Evolutionary conservation across 2,888 invertebrate species (phyloP), one percentile per base, ranked within the genome.

Genomic region (Diploptera punctata): DNA sequence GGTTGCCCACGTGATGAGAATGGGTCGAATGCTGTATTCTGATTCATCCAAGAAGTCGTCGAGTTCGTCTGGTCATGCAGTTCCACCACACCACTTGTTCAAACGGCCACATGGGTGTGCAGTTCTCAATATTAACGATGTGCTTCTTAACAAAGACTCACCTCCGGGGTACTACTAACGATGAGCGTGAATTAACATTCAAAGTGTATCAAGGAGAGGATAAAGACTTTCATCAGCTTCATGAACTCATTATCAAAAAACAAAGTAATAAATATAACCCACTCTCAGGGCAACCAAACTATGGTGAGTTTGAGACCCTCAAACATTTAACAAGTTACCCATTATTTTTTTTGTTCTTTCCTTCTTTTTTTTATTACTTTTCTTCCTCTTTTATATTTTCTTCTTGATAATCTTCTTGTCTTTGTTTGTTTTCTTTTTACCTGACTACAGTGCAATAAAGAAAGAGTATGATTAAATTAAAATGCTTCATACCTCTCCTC

Each of bases 221-320:
- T 81, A 95, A 94, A 82, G 96, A 97, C 80, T 97, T 95, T 78
- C 91, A 94, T 80, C 93, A 94, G 80, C 83, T 97, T 71, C 97
- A 96, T 81, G 97, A 98, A 80, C 90, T 93, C 80, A 87, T 97
- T 24, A 95, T 98, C 77, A 89, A 92, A 77, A 93, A 92, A 81
- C 90, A 92, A 73, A 94, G 90, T 68, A 92, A 91, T 78, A 96
- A 96, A 83, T 94, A 91, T 81, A 94, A 91, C 77, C 90, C 92
- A 21, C 84, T 95, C 65, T 91, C 92, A 0, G 93, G 93, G 72
- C 94, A 94, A 80, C 93, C 92, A 62, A 93, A 93, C 79, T 95
- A 94, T 80, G 95, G 95, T 87, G 82, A 78, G 79, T 75, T n/a
- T 33, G 33, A 10, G n/a, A n/a, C n/a, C n/a, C n/a, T n/a, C n/a